Evolutionary conservation across 1,140 invertebrate species (phyloP), one percentile per base, ranked within the genome.

Genomic region (Pinna nobilis): DNA sequence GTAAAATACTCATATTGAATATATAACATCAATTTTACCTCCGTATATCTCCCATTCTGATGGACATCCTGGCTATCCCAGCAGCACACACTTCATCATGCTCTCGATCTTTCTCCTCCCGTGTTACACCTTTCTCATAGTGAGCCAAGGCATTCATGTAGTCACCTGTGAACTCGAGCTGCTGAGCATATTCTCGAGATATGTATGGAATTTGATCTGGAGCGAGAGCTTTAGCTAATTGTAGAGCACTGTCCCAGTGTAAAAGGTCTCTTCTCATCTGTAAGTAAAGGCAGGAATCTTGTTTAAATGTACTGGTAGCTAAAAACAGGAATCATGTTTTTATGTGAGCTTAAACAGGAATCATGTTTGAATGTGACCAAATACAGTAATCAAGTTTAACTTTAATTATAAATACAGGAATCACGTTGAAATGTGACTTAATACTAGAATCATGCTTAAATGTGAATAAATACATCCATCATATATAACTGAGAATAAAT

Each of bases 231-330:
- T 94, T 94, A 0, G 98, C 98, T 66, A 99, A 89, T 72, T 93
- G 92, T 28, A 99, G 90, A 0, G 98, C 98, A 85, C 94, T 93
- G 80, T 98, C 95, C 98, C 98, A 97, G 86, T 98, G 94, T 85
- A 98, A 91, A 53, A 98, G 90, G 89, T 98, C 96, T 65, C 95
- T 90, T 71, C 96, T 91, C 92, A 99, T 94, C 87, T 91, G 65
- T 0, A 69, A 60, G 18, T n/a, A 53, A 25, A 28, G 33, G 47
- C 32, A 47, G 15, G 20, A 47, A 47, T 20, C n/a, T n/a, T n/a
- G n/a, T n/a, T n/a, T n/a, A n/a, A n/a, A n/a, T n/a, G n/a, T n/a
- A n/a, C n/a, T n/a, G n/a, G n/a, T n/a, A n/a, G n/a, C n/a, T n/a
- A n/a, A n/a, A n/a, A n/a, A n/a, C n/a, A n/a, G n/a, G n/a, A n/a